Percentiles rank a stretch among this genome's conserved stretches.
Evolutionary conservation across 2,888 invertebrate species (phyloP).

Genomic region (Mantis religiosa): DNA sequence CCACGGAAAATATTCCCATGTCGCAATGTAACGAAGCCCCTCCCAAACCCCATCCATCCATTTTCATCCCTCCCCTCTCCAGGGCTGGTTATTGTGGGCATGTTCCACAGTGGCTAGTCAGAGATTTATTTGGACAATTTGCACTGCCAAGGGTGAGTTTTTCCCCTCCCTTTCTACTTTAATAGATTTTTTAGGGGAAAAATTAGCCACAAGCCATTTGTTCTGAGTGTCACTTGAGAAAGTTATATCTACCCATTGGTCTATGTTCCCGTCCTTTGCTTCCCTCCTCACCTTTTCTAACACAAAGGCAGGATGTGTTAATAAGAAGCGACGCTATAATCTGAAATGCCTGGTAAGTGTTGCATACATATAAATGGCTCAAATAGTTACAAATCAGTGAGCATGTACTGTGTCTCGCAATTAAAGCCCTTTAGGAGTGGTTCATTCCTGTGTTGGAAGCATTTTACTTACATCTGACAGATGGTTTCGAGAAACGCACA

Average conservation of each 20-base stretch:
- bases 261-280: neutral
- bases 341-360: too few relatives aligned
- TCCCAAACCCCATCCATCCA: neutral
- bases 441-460: too few relatives aligned
- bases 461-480: too few relatives aligned
- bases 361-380: too few relatives aligned
- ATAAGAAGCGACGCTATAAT: neutral
- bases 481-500: too few relatives aligned
- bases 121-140: slow-evolving; percentile 7
- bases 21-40: neutral
- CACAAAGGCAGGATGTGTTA: neutral
- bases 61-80: neutral
- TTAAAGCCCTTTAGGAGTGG: too few relatives aligned
- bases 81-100: neutral
- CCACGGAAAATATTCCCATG: neutral
- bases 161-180: neutral
- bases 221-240: neutral
- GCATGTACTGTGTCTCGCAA: too few relatives aligned
- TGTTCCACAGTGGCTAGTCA: neutral
- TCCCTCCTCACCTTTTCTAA: neutral
- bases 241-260: neutral
- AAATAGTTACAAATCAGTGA: too few relatives aligned
- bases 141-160: neutral
- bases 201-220: neutral
- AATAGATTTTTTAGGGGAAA: neutral